A percentile compares a stretch with the other conserved stretches of the same genome.
Conservation (phyloP, 2,888 invertebrate genomes). For the Apotomis betuletana region DNA sequence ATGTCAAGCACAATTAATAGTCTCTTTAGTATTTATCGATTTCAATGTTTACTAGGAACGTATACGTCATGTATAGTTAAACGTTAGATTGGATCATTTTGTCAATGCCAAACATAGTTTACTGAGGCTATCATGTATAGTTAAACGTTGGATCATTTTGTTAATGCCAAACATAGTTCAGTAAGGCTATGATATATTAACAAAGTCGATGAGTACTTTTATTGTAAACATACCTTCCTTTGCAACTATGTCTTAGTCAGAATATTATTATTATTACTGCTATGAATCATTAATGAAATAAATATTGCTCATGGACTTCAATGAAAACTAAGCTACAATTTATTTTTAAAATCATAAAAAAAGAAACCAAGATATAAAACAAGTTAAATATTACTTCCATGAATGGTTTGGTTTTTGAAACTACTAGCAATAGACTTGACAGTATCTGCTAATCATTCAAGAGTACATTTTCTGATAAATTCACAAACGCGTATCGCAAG, state of each 20-base stretch:
- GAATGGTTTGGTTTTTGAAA: neutral
- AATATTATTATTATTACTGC: neutral
- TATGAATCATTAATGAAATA: too few relatives aligned
- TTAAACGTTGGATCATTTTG: conserved; percentile 14
- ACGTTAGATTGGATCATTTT: conserved; percentile 13
- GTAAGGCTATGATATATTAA: neutral
- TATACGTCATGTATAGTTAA: conserved; percentile 20
- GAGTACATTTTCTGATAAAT: neutral
- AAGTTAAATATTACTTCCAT: neutral
- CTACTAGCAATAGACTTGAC: neutral
- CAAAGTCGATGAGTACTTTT: neutral
- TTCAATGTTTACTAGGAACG: conserved; percentile 10
- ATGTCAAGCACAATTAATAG: neutral
- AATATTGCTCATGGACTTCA: neutral
- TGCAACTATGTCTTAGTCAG: neutral
- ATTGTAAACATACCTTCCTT: neutral
- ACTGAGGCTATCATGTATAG: neutral
- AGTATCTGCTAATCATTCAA: neutral
- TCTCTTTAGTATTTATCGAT: conserved; percentile 20
- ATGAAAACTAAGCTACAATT: neutral
- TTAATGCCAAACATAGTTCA: conserved; percentile 5
- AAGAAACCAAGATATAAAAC: neutral
- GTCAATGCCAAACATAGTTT: conserved; percentile 4
- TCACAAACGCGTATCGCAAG: neutral
- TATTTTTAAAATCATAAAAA: neutral